Base-by-base conservation (phyloP, 2,888 invertebrate genomes). In the Meiosimyza platycephala region DNA sequence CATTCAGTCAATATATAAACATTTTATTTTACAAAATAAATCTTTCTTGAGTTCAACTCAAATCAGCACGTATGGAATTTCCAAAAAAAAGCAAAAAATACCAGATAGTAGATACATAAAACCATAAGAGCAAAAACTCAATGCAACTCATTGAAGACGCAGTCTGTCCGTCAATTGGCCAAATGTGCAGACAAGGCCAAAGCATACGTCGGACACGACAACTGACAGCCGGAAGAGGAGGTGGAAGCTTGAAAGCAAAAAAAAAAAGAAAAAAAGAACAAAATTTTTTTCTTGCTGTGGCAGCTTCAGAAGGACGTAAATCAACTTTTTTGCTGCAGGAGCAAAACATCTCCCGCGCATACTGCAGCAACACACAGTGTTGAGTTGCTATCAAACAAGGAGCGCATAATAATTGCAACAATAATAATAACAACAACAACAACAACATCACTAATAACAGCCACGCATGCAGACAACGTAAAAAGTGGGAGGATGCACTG, bases 401-500 rank as follows among this genome's bases (percentile, higher is more conserved):
- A 80, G 82, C 81, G 76, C 79, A 83, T 83, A 79, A 70, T 70
- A 70, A 70, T 70, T 70, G 70, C 70, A 70, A 54, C 80, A 82
- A 81, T 83, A 82, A 83, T 82, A 73, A 73, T 50, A 67, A 63
- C 79, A 80, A 62, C 28, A 79, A 54, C 75, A 75, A 68, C 69
- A 76, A 68, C 76, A 79, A 68, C 75, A 76, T 16, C 74, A 78
- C 62, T 71, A 72, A 69, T 57, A 78, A 63, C 75, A 75, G 51
- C 60, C 57, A 57, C 40, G 40, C 40, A 62, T 52, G 70, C 70
- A 62, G 62, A 62, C 70, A 47, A 70, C 70, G 62, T 62, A 77
- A 84, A 84, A 84, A 84, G 84, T 84, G 85, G 84, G 84, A 84
- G 84, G 85, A 84, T 83, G 85, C 83, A 84, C 80, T 83, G 82